Base-by-base conservation (phyloP, 1,140 invertebrate genomes). In the Drosophila dunni region DNA sequence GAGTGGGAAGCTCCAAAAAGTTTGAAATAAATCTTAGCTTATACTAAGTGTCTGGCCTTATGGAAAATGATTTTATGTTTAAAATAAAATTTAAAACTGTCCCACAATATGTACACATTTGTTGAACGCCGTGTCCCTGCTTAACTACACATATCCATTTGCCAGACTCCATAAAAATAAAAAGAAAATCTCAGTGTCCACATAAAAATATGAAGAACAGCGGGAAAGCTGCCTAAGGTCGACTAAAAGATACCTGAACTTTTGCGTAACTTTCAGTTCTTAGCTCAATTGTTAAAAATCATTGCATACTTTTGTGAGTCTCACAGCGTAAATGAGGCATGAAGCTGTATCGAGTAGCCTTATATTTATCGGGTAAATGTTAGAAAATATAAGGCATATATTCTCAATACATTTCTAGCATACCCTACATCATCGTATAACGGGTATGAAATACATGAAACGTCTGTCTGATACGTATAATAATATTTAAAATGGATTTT, bases 401-500 rank as follows among this genome's bases (percentile, higher is more conserved):
- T 29, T 2, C 3, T 29, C 3, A 29, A 29, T 3, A 29, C 24
- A 3, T 6, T 5, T 6, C 3, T 6, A 29, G 3, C 24, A 29
- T 29, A 29, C 24, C 24, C 0, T 5, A 0, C 5, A 0, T 29
- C 1, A 29, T 0, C 24, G 3, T 29, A 6, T 29, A 2, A 5
- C 3, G 24, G 24, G 24, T 29, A 29, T 29, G 5, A 29, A 29
- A 29, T 29, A 17, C 61, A 60, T 63, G 20, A 60, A 75, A 51
- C 42, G 48, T 63, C 33, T 68, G 58, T 44, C 48, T 74, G 60
- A 64, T 68, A 71, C 54, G 46, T 42, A 79, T 76, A 79, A 61
- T 76, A 83, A 83, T 76, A 76, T 82, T 79, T 79, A 68, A 82
- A 83, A 83, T 83, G 80, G 76, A 72, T 83, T 83, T 83, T 44